Evolutionary conservation across 2,888 invertebrate genomes (phyloP).

Genomic region (Ennomos fuscantarius): DNA sequence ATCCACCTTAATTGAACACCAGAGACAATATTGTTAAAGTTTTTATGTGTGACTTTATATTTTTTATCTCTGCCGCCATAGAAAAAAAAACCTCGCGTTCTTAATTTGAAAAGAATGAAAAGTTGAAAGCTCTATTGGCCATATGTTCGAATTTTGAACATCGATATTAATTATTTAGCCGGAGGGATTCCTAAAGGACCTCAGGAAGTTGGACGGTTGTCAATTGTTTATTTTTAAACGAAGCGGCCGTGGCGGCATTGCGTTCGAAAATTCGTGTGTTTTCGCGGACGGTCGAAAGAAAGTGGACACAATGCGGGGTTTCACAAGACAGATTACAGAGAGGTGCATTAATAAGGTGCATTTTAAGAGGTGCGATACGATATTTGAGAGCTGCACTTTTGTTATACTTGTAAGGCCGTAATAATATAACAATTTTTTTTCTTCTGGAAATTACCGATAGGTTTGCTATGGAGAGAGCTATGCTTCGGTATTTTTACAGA

Average conservation of each 20-base stretch:
- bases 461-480: too few species aligned
- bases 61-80: constrained; percentile 39
- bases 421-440: too few species aligned
- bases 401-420: too few species aligned
- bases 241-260: not conserved
- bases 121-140: constrained; percentile 29
- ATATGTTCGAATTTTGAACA: constrained; percentile 23
- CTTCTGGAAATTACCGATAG: too few species aligned
- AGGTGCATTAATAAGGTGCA: constrained; percentile 70
- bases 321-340: constrained; percentile 82
- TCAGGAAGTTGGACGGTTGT: constrained; percentile 18
- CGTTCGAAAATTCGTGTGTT: constrained; percentile 39
- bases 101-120: constrained; percentile 38
- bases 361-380: constrained; percentile 56
- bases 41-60: constrained; percentile 54
- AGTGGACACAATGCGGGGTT: constrained; percentile 78
- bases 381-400: constrained; percentile 19
- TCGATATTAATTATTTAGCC: too few species aligned
- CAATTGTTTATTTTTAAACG: constrained; percentile 14
- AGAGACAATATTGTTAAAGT: constrained; percentile 76
- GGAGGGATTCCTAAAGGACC: not conserved
- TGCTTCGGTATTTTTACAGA: too few species aligned
- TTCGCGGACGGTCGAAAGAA: constrained; percentile 66
- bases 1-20: constrained; percentile 75
- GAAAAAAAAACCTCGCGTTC: constrained; percentile 32